Evolutionary conservation across 1,140 invertebrate species (phyloP).

Genomic region (Monochamus saltuarius): DNA sequence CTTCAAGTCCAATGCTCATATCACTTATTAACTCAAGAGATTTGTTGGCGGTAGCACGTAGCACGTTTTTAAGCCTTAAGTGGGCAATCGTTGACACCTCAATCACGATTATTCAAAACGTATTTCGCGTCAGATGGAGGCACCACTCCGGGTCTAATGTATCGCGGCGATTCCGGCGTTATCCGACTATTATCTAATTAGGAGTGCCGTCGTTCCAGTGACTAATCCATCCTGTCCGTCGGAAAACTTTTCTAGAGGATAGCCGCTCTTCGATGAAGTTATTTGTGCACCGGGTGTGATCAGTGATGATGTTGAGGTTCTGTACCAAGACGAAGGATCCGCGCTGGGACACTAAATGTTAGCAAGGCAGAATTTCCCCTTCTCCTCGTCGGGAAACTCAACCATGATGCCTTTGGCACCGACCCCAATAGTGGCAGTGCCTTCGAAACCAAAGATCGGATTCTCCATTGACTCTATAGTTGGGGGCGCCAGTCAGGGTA

Average conservation of each 20-base stretch:
- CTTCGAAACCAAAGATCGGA: slow-evolving; percentile 88
- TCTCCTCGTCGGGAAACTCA: slow-evolving; percentile 18
- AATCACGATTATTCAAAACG: slow-evolving; percentile 17
- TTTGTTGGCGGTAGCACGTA: slow-evolving; percentile 46
- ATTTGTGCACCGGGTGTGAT: not conserved
- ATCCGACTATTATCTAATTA: too few relatives aligned
- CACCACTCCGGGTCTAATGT: not conserved
- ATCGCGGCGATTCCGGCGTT: too few relatives aligned
- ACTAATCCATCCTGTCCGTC: too few relatives aligned
- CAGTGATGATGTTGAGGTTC: slow-evolving; percentile 9
- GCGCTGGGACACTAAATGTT: slow-evolving; percentile 15
- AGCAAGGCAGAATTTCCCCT: slow-evolving; percentile 12
- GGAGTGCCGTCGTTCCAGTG: too few relatives aligned
- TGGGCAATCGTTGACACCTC: too few relatives aligned
- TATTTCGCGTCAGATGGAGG: slow-evolving; percentile 5
- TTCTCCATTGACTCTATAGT: slow-evolving; percentile 95
- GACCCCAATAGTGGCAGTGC: slow-evolving; percentile 78
- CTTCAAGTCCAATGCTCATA: slow-evolving; percentile 24
- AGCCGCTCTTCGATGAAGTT: not conserved
- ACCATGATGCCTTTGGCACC: slow-evolving; percentile 89
- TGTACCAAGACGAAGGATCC: not conserved
- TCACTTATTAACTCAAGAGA: slow-evolving; percentile 47
- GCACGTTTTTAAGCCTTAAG: slow-evolving; percentile 13
- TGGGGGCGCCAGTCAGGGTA: slow-evolving; percentile 60
- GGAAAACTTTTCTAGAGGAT: too few relatives aligned